Percentiles rank a stretch among this genome's conserved stretches.
phyloP scores from a whole-genome alignment of 53 echinoderm and acorn worm species.

The Pentamera pediparva region DNA sequence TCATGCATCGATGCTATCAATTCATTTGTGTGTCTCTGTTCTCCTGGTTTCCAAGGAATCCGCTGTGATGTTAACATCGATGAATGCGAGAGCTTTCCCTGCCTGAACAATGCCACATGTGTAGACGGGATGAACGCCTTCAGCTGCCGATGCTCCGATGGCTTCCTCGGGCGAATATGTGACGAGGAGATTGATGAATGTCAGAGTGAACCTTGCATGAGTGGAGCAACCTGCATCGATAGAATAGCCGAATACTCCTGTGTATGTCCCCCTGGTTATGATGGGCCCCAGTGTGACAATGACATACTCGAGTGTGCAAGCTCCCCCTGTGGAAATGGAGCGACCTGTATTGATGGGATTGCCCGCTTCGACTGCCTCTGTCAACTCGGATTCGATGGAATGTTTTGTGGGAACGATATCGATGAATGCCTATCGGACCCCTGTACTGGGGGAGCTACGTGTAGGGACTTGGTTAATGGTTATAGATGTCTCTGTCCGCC shows the following conservation, averaged over 20 bases:
- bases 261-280: slow-evolving; percentile 40
- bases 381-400: slow-evolving; percentile 35
- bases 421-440: slow-evolving; percentile 48
- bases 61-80: slow-evolving; percentile 40
- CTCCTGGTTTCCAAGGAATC: slow-evolving; percentile 38
- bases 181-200: slow-evolving; percentile 49
- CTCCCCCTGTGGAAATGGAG: slow-evolving; percentile 41
- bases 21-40: slow-evolving; percentile 42
- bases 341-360: slow-evolving; percentile 31
- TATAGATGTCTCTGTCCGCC: slow-evolving; percentile 47
- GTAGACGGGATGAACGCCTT: slow-evolving; percentile 36
- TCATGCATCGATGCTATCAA: slow-evolving; percentile 42
- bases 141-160: slow-evolving; percentile 47
- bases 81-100: slow-evolving; percentile 60
- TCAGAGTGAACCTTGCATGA: slow-evolving; percentile 41
- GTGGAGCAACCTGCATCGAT: slow-evolving; percentile 47
- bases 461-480: slow-evolving; percentile 54
- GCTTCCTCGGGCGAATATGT: slow-evolving; percentile 39
- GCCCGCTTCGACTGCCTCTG: slow-evolving; percentile 40
- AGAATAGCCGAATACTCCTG: slow-evolving; percentile 39
- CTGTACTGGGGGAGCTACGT: slow-evolving; percentile 51
- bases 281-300: slow-evolving; percentile 16
- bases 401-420: slow-evolving; percentile 27
- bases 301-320: slow-evolving; percentile 43
- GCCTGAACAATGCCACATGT: slow-evolving; percentile 47